phyloP scores from a whole-genome alignment of 2,797 vertebrate species.

The Amblyraja radiata region DNA sequence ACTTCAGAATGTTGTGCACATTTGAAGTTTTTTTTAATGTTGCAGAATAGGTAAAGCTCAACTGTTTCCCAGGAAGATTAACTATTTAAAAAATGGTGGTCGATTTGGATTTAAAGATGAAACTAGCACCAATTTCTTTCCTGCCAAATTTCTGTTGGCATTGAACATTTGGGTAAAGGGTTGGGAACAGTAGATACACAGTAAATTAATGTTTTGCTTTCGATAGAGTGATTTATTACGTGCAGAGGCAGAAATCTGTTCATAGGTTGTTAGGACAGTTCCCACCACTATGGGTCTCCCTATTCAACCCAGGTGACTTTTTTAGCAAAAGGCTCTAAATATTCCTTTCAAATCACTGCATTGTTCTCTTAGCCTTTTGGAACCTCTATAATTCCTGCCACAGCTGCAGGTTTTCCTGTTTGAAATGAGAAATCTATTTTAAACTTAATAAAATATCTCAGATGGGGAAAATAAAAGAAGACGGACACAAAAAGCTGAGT shows the following conservation, averaged over 20 bases:
- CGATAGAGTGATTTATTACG: neutral
- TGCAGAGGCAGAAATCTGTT: neutral
- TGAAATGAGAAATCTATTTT: neutral
- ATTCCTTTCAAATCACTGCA: no score
- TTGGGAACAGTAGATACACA: neutral
- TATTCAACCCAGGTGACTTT: neutral
- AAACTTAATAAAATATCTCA: neutral
- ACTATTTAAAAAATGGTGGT: neutral
- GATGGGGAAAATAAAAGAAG: neutral
- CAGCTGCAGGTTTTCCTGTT: neutral
- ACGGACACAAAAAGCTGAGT: no score
- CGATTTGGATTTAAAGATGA: neutral
- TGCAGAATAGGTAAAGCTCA: neutral
- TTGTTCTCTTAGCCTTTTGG: no score
- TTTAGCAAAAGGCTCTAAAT: neutral
- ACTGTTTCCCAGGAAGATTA: neutral
- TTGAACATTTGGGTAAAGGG: neutral
- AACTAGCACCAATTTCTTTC: neutral
- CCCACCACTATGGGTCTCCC: neutral
- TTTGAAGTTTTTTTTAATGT: neutral
- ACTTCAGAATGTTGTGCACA: neutral
- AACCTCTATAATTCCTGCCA: neutral
- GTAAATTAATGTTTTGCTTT: neutral
- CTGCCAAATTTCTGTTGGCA: neutral
- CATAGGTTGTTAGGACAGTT: neutral